Conservation (phyloP, 2,113 vertebrate species). For the Cephalopholis sonnerati region DNA sequence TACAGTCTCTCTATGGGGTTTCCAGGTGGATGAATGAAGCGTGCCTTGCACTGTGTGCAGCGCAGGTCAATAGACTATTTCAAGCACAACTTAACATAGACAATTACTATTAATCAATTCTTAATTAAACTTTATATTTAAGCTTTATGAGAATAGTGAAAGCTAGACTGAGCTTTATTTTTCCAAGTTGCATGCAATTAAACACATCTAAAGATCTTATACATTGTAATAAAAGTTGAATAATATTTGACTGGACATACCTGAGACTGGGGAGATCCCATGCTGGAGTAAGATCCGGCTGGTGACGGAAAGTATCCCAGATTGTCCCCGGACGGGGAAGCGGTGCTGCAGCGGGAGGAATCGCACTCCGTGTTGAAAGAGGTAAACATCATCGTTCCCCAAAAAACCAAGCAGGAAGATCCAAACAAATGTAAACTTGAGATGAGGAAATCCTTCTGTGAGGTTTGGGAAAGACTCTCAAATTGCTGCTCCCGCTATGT, state of each 20-base stretch:
- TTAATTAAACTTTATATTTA: too few relatives aligned
- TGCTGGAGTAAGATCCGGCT: slow-evolving; percentile 91
- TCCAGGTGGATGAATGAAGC: slow-evolving; percentile 83
- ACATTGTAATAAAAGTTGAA: neutral
- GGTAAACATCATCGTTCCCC: slow-evolving; percentile 89
- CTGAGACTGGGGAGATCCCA: slow-evolving; percentile 91
- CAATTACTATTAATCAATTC: neutral
- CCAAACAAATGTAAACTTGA: slow-evolving; percentile 48
- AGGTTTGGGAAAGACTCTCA: slow-evolving; percentile 30
- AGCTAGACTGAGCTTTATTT: neutral
- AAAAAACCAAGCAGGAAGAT: slow-evolving; percentile 15
- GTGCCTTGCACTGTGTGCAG: slow-evolving; percentile 36
- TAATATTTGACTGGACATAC: slow-evolving; percentile 79
- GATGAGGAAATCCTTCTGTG: slow-evolving; percentile 47
- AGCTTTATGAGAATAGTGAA: neutral
- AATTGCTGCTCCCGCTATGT: neutral
- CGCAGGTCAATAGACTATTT: slow-evolving; percentile 24
- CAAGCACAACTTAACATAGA: neutral
- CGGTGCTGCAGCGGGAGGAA: slow-evolving; percentile 96
- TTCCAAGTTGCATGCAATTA: neutral
- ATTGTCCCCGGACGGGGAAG: slow-evolving; percentile 91
- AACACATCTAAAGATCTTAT: neutral
- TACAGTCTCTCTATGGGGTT: slow-evolving; percentile 88
- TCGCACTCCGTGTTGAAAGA: slow-evolving; percentile 92
- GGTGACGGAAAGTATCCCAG: slow-evolving; percentile 89